Conservation (phyloP, 2,888 invertebrate species). For the Lithophane semibrunnea region DNA sequence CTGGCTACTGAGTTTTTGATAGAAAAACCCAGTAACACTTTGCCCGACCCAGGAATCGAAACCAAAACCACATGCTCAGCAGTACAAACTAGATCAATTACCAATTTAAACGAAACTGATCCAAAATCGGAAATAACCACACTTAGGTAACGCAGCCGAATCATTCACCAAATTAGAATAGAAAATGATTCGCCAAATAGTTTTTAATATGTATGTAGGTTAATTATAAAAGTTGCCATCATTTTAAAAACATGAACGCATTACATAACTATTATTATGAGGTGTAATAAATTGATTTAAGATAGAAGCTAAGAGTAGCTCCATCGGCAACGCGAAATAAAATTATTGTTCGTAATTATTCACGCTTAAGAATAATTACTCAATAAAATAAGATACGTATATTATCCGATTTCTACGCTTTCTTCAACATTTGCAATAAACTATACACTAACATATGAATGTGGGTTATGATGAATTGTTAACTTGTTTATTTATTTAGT, state of each 20-base stretch:
- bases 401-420: conserved; percentile 63
- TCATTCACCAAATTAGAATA: conserved; percentile 31
- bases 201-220: conserved; percentile 48
- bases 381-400: conserved; percentile 63
- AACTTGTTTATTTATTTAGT: conserved; percentile 32
- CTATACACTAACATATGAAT: conserved; percentile 25
- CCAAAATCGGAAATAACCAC: conserved; percentile 4
- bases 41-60: no score
- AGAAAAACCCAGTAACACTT: no score
- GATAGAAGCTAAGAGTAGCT: conserved; percentile 16
- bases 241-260: conserved; percentile 26
- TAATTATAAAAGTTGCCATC: conserved; percentile 39
- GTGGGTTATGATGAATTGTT: conserved; percentile 44
- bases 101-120: neutral
- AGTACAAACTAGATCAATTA: conserved; percentile 5
- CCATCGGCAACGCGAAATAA: conserved; percentile 47
- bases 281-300: conserved; percentile 46
- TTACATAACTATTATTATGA: conserved; percentile 58
- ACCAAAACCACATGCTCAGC: no score
- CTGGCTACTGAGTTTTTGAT: no score
- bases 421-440: conserved; percentile 59
- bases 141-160: conserved; percentile 24
- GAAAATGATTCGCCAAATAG: conserved; percentile 32
- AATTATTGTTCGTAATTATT: conserved; percentile 54
- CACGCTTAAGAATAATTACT: conserved; percentile 50